Base-by-base conservation (phyloP, 2,113 vertebrate species). In the Paramisgurnus dabryanus region DNA sequence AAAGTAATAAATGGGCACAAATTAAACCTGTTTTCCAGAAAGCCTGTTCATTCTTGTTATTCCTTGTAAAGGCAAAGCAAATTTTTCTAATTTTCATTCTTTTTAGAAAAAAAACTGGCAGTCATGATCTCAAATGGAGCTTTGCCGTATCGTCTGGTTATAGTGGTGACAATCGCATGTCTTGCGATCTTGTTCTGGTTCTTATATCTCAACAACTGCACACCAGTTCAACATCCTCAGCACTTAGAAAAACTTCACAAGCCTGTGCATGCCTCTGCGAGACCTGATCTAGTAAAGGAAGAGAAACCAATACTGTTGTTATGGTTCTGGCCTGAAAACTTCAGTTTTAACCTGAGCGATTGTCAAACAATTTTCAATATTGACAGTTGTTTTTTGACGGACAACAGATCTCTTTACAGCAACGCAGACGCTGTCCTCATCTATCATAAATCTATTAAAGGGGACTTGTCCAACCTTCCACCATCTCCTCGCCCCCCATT, bases 301-400 rank as follows among this genome's bases (percentile, higher is more conserved):
- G 0, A 2, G 15, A 92, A 94, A 86, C 94, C 94, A 9, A 89
- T 92, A 41, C 70, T 95, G 86, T 88, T 95, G 79, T 92, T 96
- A 64, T 95, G 95, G 95, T 90, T 94, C 53, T 95, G 95, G 95
- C 95, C 95, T 0, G 93, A 93, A 86, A 91, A 93, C 10, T 92
- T 93, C 80, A 93, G 86, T 3, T 95, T 96, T 3, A 92, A 95
- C 67, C 89, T 96, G 3, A 89, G 90, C 2, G 94, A 93, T 58
- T 96, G 95, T 78, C 87, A 93, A 76, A 87, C 75, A 0, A 86
- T 93, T 86, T 95, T 95, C 85, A 90, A 94, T 15, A 95, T 95
- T 64, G 90, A 93, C 0, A 86, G 89, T 45, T 96, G 94, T 85
- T 89, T 90, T 57, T 90, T 96, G 78, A 96, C 95, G 7, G 94